Evolutionary conservation across 2,888 invertebrate genomes (phyloP).

Genomic region (Nemotelus pantherinus): DNA sequence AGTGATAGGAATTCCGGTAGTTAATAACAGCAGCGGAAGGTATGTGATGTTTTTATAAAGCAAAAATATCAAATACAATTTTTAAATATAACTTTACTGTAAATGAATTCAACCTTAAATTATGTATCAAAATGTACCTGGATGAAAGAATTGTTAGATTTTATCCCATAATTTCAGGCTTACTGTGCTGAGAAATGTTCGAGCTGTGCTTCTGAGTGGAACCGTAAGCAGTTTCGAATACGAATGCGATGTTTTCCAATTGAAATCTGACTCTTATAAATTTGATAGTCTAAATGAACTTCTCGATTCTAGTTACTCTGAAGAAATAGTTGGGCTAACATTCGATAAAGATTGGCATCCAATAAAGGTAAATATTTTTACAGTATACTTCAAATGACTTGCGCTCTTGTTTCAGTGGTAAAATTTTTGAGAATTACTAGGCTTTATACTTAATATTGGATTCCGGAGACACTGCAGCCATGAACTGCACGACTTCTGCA

Average conservation of each 20-base stretch:
- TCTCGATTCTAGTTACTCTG: conserved; percentile 29
- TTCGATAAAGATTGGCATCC: conserved; percentile 48
- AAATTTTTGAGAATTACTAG: background rate
- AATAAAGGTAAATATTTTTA: conserved; percentile 40
- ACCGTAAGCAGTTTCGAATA: conserved; percentile 26
- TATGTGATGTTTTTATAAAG: conserved; percentile 46
- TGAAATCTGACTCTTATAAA: conserved; percentile 44
- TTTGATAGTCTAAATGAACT: conserved; percentile 47
- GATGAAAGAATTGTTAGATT: too few relatives aligned
- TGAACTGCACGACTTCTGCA: too few relatives aligned
- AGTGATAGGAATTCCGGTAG: conserved; percentile 52
- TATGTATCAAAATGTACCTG: too few relatives aligned
- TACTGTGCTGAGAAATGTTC: conserved; percentile 40
- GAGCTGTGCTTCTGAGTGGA: conserved; percentile 23
- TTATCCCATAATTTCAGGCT: conserved; percentile 1
- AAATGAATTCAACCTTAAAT: background rate
- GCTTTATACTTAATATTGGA: background rate
- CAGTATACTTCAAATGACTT: background rate
- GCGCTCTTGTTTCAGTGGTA: background rate
- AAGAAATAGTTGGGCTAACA: conserved; percentile 13
- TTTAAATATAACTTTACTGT: conserved; percentile 29
- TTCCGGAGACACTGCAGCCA: background rate
- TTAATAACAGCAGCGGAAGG: conserved; percentile 51
- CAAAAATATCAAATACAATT: background rate
- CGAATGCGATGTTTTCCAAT: conserved; percentile 9